phyloP scores from a whole-genome alignment of 1,140 invertebrate species.

The Orussus abietinus region DNA sequence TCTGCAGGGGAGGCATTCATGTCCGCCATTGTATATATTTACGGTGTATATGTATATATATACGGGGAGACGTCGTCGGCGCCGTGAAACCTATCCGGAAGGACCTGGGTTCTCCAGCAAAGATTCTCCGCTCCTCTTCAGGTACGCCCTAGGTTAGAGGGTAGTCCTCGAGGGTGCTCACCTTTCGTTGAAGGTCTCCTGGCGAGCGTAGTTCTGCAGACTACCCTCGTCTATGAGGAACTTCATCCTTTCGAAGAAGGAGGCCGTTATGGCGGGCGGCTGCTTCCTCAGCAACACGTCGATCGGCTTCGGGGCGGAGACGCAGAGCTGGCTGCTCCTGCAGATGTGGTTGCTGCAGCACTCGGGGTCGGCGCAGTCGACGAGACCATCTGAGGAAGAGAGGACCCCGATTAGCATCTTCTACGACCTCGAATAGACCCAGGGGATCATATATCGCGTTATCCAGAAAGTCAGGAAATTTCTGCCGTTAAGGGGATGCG shows the following conservation, averaged over 20 bases:
- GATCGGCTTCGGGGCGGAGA: constrained; percentile 88
- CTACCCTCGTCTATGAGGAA: constrained; percentile 97
- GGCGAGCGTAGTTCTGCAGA: constrained; percentile 92
- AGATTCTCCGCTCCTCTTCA: no score
- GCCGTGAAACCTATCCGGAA: constrained; percentile 1
- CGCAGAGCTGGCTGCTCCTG: constrained; percentile 80
- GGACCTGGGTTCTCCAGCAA: no score
- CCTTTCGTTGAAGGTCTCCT: constrained; percentile 96
- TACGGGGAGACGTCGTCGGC: no score
- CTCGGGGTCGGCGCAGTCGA: constrained; percentile 96
- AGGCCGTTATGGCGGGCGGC: constrained; percentile 91
- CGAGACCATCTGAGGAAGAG: constrained; percentile 76
- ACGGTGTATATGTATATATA: no score
- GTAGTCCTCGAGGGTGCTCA: no score
- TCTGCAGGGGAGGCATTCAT: no score
- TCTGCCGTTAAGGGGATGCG: no score
- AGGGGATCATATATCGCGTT: no score
- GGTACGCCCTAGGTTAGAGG: no score
- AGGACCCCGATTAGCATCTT: background rate
- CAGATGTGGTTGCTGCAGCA: constrained; percentile 84
- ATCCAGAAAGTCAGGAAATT: no score
- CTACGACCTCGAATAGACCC: background rate
- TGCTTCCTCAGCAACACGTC: constrained; percentile 91
- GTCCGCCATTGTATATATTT: no score
- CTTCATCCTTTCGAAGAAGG: constrained; percentile 97